Evolutionary conservation across 2,888 invertebrate genomes (phyloP).

Genomic region (Latrodectus hesperus): DNA sequence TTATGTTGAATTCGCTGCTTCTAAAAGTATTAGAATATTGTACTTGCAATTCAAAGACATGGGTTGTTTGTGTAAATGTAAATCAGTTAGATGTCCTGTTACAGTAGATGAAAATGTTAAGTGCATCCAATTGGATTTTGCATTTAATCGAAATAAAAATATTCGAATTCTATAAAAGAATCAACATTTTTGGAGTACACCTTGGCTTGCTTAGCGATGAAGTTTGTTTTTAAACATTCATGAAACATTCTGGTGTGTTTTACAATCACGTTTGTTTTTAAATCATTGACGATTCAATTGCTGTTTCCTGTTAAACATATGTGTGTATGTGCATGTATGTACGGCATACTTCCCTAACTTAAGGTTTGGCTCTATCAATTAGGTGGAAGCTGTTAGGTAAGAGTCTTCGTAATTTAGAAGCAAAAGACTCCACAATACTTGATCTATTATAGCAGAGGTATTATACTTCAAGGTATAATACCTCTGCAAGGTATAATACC

Average conservation of each 20-base stretch:
- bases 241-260: slow-evolving; percentile 5
- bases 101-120: too few species aligned
- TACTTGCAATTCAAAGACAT: slow-evolving; percentile 8
- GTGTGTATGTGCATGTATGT: too few species aligned
- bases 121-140: slow-evolving; percentile 1
- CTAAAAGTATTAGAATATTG: slow-evolving; percentile 18
- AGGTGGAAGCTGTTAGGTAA: too few species aligned
- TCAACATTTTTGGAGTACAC: too few species aligned
- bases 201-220: not conserved
- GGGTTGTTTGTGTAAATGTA: slow-evolving; percentile 11
- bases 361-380: too few species aligned
- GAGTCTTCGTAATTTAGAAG: too few species aligned
- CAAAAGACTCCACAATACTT: too few species aligned
- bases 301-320: too few species aligned
- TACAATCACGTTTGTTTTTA: not conserved
- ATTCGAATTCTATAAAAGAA: not conserved
- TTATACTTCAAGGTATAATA: too few species aligned
- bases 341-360: too few species aligned
- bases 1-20: not conserved
- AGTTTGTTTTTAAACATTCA: not conserved
- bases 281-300: not conserved
- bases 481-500: too few species aligned
- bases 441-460: too few species aligned
- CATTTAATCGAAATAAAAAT: not conserved
- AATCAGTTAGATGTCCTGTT: not conserved